Evolutionary conservation across 2,797 vertebrate species (phyloP).

Genomic region (Anomalospiza imberbis): DNA sequence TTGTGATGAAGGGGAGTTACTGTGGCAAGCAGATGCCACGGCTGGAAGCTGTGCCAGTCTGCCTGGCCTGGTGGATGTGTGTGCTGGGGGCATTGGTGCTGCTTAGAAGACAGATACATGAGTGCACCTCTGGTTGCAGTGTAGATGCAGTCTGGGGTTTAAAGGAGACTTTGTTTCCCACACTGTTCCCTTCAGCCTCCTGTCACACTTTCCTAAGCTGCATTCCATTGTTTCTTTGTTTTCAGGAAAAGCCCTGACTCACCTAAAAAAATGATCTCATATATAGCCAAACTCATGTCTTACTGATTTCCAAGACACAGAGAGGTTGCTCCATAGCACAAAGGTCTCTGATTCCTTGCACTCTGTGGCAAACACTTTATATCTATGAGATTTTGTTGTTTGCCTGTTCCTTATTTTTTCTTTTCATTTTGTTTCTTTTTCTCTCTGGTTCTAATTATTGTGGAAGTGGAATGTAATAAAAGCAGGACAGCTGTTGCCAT

Average conservation of each 20-base stretch:
- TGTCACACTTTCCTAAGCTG: background rate
- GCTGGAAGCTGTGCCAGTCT: background rate
- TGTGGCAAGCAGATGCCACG: background rate
- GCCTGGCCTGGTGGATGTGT: accelerated
- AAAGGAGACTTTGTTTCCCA: background rate
- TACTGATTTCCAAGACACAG: background rate
- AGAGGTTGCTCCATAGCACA: background rate
- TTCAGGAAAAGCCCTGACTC: background rate
- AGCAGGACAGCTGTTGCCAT: background rate
- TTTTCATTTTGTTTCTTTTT: background rate
- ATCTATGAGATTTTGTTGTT: background rate
- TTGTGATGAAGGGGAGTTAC: background rate
- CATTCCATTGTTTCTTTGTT: background rate
- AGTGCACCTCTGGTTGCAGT: background rate
- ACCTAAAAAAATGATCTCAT: background rate
- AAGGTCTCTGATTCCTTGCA: background rate
- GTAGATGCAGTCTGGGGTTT: background rate
- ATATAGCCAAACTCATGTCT: background rate
- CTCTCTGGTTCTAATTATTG: conserved; percentile 4
- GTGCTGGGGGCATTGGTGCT: background rate
- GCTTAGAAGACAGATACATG: background rate
- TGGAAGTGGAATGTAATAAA: conserved; percentile 29
- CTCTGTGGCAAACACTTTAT: background rate
- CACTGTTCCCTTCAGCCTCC: background rate
- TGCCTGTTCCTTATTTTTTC: background rate